Base-by-base conservation (phyloP, 2,888 invertebrate genomes). In the Drosophila gaucha region DNA sequence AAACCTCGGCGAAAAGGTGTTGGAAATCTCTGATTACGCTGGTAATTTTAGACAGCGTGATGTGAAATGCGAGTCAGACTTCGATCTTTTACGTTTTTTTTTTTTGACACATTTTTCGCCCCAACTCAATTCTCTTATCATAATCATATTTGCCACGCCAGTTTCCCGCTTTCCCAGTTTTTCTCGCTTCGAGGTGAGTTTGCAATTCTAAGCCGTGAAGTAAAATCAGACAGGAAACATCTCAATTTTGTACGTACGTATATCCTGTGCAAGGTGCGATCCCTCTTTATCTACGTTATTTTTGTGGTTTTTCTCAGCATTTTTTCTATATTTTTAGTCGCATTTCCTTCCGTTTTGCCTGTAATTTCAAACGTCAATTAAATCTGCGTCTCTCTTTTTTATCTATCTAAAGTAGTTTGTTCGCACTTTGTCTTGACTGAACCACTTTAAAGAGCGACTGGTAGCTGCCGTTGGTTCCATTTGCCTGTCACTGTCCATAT, bases 121-220 rank as follows among this genome's bases (percentile, higher is more conserved):
- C 22, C 26, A n/a, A 33, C 43, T 41, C 55, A 56, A 44, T 57
- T 67, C 38, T 38, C 62, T 78, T 78, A 76, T 74, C 74, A 77
- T 86, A 86, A 86, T 86, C 88, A 86, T 75, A 80, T 83, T 83
- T 77, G 71, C 77, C 75, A 87, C 78, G 83, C 67, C 78, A 41
- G 41, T 35, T 50, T 28, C n/a, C n/a, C n/a, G n/a, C n/a, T n/a
- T n/a, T n/a, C n/a, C n/a, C n/a, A n/a, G n/a, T n/a, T 35, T 26
- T n/a, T 47, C 18, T 22, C 14, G 6, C 10, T 26, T 18, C 16
- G 28, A 47, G 47, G 67, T 86, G 80, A 78, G 77, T 78, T 67
- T 85, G 87, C 80, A 82, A 82, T 87, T 87, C 20, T n/a, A 46
- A 49, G 30, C 46, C 50, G 31, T 30, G 36, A 9, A 28, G 28